A percentile compares a stretch with the other conserved stretches of the same genome.
Conservation (phyloP, 2,888 invertebrate genomes). For the Pollenia labialis region DNA sequence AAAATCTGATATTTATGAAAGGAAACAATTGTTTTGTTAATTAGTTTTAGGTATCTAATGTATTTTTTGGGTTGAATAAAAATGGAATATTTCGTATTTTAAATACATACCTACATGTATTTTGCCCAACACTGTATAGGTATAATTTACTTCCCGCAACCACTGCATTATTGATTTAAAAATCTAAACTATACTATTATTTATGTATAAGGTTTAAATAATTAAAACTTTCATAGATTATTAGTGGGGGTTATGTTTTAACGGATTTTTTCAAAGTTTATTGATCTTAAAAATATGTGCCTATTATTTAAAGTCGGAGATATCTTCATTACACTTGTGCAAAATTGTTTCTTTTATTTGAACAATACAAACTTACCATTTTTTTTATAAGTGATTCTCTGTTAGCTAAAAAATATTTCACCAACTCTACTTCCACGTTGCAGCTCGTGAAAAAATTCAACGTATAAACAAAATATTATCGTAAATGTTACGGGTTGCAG, state of each 20-base stretch:
- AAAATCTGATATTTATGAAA: no score
- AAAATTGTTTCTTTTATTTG: no score
- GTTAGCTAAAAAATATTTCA: conserved; percentile 59
- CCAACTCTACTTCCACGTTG: conserved; percentile 68
- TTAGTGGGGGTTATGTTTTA: neutral
- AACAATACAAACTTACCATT: conserved; percentile 52
- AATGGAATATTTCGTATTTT: no score
- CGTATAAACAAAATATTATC: neutral
- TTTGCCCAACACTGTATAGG: no score
- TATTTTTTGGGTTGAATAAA: no score
- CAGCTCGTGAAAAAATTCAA: conserved; percentile 39
- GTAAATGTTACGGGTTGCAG: no score
- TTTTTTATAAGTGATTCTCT: conserved; percentile 44
- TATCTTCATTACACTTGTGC: no score
- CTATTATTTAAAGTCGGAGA: neutral
- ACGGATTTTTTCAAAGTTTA: conserved; percentile 19
- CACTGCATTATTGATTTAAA: conserved; percentile 38
- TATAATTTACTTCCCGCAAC: neutral
- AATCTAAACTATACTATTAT: neutral
- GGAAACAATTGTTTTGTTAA: no score
- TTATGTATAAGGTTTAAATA: neutral
- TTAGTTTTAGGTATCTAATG: no score
- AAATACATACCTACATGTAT: no score
- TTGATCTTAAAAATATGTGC: conserved; percentile 8
- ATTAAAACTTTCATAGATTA: neutral